Conservation (phyloP, 2,797 vertebrate genomes). For the Chlorospingus semifuscus region DNA sequence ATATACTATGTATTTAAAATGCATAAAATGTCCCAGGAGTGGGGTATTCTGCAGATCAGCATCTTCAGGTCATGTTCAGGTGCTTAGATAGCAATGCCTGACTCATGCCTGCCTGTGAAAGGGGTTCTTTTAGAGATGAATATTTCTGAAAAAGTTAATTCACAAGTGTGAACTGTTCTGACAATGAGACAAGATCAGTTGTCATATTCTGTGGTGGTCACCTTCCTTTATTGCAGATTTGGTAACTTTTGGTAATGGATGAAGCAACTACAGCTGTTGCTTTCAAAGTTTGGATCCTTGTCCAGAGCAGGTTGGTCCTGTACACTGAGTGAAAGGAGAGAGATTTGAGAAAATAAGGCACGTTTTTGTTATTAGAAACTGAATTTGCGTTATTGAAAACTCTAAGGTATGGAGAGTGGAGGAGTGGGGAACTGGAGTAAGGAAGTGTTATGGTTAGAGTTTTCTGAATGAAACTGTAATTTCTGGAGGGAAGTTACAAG, state of each 20-base stretch:
- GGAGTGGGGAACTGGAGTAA: not conserved
- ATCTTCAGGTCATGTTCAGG: not conserved
- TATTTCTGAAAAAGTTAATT: not conserved
- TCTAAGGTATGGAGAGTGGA: not conserved
- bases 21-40: not conserved
- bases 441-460: not conserved
- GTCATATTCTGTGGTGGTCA: not conserved
- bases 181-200: rapidly evolving
- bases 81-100: not conserved
- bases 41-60: not conserved
- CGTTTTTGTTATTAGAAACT: not conserved
- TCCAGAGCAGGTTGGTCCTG: not conserved
- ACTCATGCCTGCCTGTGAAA: rapidly evolving
- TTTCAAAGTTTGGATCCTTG: not conserved
- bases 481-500: not conserved
- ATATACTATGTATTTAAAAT: not conserved
- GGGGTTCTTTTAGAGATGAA: not conserved
- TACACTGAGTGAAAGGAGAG: not conserved
- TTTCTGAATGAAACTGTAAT: not conserved
- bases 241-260: not conserved
- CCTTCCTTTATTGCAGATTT: not conserved
- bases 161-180: not conserved
- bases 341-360: not conserved
- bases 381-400: not conserved
- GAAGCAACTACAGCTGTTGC: not conserved